Evolutionary conservation across 2,113 vertebrate genomes (phyloP).

Genomic region (Mastomys coucha): DNA sequence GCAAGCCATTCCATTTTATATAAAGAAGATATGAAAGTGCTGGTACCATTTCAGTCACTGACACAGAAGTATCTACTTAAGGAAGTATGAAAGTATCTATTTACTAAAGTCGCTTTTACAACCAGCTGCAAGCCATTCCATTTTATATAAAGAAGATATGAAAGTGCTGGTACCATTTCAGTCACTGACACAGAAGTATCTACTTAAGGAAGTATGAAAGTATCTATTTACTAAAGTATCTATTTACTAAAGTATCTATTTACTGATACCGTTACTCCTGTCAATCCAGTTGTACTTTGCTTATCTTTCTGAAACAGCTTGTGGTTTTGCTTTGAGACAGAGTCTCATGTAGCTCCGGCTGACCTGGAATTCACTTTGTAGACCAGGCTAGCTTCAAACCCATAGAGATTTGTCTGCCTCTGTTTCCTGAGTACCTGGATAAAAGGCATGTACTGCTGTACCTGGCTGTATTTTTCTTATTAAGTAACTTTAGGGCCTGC

Average conservation of each 20-base stretch:
- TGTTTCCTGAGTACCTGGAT: neutral
- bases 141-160: neutral
- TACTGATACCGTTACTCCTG: neutral
- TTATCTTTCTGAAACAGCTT: constrained; percentile 21
- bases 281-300: neutral
- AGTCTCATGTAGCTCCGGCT: neutral
- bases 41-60: neutral
- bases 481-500: neutral
- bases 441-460: neutral
- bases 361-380: neutral
- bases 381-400: neutral
- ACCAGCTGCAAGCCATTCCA: neutral
- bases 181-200: neutral
- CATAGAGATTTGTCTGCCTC: neutral
- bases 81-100: neutral
- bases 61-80: neutral
- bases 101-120: constrained; percentile 8
- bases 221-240: neutral
- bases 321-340: neutral
- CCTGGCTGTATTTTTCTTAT: neutral
- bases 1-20: neutral
- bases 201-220: neutral
- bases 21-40: neutral
- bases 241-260: too few species aligned
- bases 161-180: neutral